Evolutionary conservation across 2,113 vertebrate species (phyloP).

Genomic region (Pao palembangensis): DNA sequence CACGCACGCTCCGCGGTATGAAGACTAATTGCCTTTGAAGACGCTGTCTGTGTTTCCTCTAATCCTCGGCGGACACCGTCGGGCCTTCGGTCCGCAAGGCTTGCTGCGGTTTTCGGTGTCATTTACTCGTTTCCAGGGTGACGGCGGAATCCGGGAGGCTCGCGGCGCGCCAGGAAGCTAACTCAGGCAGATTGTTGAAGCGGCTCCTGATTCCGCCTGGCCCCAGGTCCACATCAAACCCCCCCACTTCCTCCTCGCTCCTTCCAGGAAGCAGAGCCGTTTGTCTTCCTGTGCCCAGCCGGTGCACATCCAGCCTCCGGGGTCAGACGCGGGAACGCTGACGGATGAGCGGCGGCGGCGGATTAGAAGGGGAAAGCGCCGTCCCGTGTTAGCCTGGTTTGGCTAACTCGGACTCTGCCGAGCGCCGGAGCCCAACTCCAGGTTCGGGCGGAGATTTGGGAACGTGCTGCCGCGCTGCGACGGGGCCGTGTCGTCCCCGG

Average conservation of each 20-base stretch:
- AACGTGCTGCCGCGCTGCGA: conserved; percentile 38
- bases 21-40: conserved; percentile 81
- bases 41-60: conserved; percentile 67
- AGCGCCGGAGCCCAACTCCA: conserved; percentile 5
- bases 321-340: conserved; percentile 54
- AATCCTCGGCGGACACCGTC: conserved; percentile 59
- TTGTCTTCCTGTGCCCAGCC: conserved; percentile 40
- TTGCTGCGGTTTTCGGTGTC: conserved; percentile 60
- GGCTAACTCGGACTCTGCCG: too few relatives aligned
- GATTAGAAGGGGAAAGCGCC: conserved; percentile 34
- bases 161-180: conserved; percentile 13
- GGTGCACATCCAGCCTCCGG: conserved; percentile 39
- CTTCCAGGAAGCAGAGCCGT: too few relatives aligned
- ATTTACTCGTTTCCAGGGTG: conserved; percentile 55
- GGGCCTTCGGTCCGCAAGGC: conserved; percentile 59
- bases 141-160: conserved; percentile 20
- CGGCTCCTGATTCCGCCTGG: too few relatives aligned
- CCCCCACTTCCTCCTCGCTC: too few relatives aligned
- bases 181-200: too few relatives aligned
- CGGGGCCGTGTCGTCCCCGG: conserved; percentile 55
- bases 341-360: conserved; percentile 40
- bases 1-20: conserved; percentile 77
- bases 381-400: conserved; percentile 14
- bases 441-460: too few relatives aligned
- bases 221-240: conserved; percentile 8